phyloP scores from a whole-genome alignment of 2,888 invertebrate genomes.

The Drosophila prolongata region DNA sequence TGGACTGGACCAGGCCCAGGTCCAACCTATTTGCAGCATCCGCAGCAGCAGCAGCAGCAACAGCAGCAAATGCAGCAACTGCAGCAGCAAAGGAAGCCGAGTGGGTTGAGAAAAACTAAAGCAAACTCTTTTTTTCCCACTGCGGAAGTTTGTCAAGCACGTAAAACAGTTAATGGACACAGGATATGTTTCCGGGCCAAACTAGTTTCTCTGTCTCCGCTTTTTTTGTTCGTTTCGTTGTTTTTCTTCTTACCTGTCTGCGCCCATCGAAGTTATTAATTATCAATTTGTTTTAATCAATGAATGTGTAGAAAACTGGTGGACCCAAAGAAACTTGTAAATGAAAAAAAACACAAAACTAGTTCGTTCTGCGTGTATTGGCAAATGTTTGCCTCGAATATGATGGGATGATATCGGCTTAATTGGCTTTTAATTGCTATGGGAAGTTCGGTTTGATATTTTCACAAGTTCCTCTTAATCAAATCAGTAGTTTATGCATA shows the following conservation, averaged over 20 bases:
- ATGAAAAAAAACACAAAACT: conserved; percentile 4
- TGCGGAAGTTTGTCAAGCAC: conserved; percentile 82
- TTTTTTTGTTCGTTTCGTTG: conserved; percentile 15
- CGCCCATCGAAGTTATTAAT: conserved; percentile 69
- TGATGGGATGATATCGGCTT: conserved; percentile 36
- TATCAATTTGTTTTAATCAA: conserved; percentile 68
- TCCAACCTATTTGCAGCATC: conserved; percentile 78
- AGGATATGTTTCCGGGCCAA: conserved; percentile 74
- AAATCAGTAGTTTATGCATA: conserved; percentile 56
- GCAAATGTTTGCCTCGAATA: conserved; percentile 11
- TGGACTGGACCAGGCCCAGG: conserved; percentile 41
- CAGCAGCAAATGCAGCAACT: conserved; percentile 11
- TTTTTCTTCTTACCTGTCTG: conserved; percentile 33
- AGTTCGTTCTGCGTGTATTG: conserved; percentile 37
- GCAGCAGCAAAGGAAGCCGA: conserved; percentile 50
- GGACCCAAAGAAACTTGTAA: conserved; percentile 6
- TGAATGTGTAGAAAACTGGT: conserved; percentile 45
- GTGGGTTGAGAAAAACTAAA: conserved; percentile 50
- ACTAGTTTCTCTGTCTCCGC: conserved; percentile 50
- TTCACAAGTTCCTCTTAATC: conserved; percentile 60
- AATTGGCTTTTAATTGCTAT: conserved; percentile 73
- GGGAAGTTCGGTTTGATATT: conserved; percentile 73
- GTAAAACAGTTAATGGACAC: conserved; percentile 83
- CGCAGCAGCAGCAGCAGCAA: conserved; percentile 57
- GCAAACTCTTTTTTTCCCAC: conserved; percentile 53